These are phyloP conservation scores for Asobara japonica DNA, from an alignment of 1,140 invertebrate genomes.

Conservation along the genomic window DNA sequence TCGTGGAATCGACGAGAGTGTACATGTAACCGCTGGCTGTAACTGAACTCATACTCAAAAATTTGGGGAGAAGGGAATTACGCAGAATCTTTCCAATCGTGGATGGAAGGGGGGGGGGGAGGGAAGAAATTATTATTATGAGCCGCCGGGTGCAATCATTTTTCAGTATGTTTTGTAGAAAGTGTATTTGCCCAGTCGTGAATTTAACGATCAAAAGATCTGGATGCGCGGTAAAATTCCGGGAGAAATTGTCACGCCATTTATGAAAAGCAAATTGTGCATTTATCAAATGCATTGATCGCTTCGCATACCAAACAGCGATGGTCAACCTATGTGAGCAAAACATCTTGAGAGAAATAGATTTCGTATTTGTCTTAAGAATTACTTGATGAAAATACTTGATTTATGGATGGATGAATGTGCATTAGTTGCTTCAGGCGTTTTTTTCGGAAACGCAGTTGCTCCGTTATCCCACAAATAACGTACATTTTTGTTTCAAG, in stretches of 20 bases:
- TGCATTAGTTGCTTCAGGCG: too few relatives aligned
- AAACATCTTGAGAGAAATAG: too few relatives aligned
- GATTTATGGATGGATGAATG: too few relatives aligned
- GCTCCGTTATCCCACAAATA: too few relatives aligned
- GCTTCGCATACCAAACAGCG: too few relatives aligned
- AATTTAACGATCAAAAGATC: neutral
- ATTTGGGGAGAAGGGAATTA: neutral
- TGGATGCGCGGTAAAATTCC: neutral
- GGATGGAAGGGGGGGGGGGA: neutral
- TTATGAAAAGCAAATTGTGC: neutral
- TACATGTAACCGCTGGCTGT: neutral
- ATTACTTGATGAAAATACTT: too few relatives aligned
- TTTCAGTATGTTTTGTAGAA: slow-evolving; percentile 29
- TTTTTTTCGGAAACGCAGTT: too few relatives aligned
- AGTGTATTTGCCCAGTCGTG: slow-evolving; percentile 17
- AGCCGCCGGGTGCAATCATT: slow-evolving; percentile 28
- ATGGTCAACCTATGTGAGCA: too few relatives aligned
- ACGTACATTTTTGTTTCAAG: too few relatives aligned
- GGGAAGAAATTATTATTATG: slow-evolving; percentile 28
- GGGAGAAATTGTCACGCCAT: neutral
- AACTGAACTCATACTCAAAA: neutral
- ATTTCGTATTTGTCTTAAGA: too few relatives aligned
- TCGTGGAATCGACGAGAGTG: slow-evolving; percentile 29
- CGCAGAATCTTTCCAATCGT: neutral
- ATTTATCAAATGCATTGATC: neutral